These are phyloP conservation scores for Drosophila merina DNA, from an alignment of 2,888 invertebrate species.

Conservation along the genomic window DNA sequence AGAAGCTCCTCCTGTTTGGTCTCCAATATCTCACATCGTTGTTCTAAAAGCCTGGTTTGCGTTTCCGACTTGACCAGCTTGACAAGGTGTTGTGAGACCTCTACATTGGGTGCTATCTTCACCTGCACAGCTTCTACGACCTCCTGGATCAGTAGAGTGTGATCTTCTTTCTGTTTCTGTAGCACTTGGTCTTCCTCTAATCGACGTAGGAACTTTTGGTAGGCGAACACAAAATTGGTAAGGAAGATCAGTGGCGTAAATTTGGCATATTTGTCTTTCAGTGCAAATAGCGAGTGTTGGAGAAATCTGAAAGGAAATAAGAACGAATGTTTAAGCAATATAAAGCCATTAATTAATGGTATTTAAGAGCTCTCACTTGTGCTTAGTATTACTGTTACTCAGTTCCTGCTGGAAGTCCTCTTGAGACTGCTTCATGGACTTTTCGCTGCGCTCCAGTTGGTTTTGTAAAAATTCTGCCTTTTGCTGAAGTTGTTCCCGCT, in stretches of 20 bases:
- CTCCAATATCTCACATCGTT: conserved; percentile 71
- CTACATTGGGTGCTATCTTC: conserved; percentile 48
- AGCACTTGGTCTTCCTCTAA: conserved; percentile 49
- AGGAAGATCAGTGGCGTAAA: conserved; percentile 83
- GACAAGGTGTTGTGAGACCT: conserved; percentile 66
- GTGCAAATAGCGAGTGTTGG: conserved; percentile 73
- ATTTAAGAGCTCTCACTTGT: conserved; percentile 63
- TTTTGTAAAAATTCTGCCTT: conserved; percentile 54
- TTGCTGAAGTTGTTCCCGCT: conserved; percentile 66
- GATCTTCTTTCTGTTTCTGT: conserved; percentile 23
- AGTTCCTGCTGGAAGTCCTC: conserved; percentile 74
- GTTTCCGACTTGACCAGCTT: conserved; percentile 82
- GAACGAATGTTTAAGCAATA: not conserved
- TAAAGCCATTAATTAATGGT: not conserved
- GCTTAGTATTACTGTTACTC: conserved; percentile 74
- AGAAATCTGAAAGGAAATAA: conserved; percentile 63
- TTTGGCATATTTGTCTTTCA: conserved; percentile 83
- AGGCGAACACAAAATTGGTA: conserved; percentile 81
- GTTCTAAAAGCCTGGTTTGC: conserved; percentile 78
- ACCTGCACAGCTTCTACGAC: conserved; percentile 45
- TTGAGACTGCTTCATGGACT: conserved; percentile 51
- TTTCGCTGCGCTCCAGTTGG: conserved; percentile 60
- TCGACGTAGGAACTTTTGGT: conserved; percentile 69
- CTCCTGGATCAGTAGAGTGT: conserved; percentile 28
- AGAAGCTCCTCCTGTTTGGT: conserved; percentile 70